A percentile compares a stretch with the other conserved stretches of the same genome.
Conservation (phyloP, 2,888 invertebrate genomes). For the Drepana falcataria region DNA sequence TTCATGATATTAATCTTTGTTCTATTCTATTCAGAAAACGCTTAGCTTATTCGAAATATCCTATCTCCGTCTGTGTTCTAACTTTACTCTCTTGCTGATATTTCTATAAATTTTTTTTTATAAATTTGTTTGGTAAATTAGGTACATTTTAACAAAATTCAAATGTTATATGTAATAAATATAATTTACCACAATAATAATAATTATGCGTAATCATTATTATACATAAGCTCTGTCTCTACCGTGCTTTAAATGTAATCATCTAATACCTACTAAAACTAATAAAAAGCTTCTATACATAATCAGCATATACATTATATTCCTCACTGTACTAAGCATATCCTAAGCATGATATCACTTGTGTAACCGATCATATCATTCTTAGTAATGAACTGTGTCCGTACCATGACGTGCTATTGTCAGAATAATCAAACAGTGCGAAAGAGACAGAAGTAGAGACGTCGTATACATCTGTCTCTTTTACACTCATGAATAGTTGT, state of each 20-base stretch:
- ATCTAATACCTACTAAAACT: slow-evolving; percentile 7
- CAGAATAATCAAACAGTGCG: too few relatives aligned
- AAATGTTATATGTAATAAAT: too few relatives aligned
- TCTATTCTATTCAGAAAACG: background rate
- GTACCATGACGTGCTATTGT: too few relatives aligned
- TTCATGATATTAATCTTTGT: background rate
- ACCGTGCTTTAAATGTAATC: background rate
- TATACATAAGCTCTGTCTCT: too few relatives aligned
- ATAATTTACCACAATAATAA: background rate
- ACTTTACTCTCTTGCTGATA: background rate
- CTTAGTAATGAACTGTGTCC: background rate
- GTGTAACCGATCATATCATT: slow-evolving; percentile 2
- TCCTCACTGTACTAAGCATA: slow-evolving; percentile 11
- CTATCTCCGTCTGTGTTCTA: background rate
- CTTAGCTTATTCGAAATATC: too few relatives aligned
- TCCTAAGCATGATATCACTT: slow-evolving; percentile 7
- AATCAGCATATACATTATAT: slow-evolving; percentile 8
- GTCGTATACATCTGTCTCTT: too few relatives aligned
- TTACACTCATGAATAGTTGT: too few relatives aligned
- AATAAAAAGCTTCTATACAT: slow-evolving; percentile 14
- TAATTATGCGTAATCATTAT: background rate
- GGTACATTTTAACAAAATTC: too few relatives aligned
- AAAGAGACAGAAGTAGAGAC: too few relatives aligned
- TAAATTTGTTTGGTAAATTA: background rate
- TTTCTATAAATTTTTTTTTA: background rate